Conservation (phyloP, 1,140 invertebrate species). For the Holcopasites calliopsidis region DNA sequence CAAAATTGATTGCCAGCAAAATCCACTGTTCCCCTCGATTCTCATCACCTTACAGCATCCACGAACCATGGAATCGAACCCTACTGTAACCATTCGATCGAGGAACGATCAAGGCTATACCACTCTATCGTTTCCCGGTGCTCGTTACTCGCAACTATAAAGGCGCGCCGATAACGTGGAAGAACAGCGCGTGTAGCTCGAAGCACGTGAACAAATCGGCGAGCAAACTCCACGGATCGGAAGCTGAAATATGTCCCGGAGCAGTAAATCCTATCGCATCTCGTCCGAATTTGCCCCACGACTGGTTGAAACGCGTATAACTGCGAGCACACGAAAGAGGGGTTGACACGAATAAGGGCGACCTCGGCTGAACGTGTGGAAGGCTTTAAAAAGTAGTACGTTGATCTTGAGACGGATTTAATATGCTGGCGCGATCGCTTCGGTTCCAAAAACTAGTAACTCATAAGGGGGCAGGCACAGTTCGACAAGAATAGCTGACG, state of each 20-base stretch:
- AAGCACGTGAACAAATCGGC: slow-evolving; percentile 14
- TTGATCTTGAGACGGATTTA: slow-evolving; percentile 55
- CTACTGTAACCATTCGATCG: neutral
- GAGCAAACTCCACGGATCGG: slow-evolving; percentile 50
- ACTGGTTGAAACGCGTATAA: slow-evolving; percentile 56
- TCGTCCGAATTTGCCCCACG: slow-evolving; percentile 36
- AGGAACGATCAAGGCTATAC: slow-evolving; percentile 6
- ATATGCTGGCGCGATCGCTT: slow-evolving; percentile 58
- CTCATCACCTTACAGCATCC: neutral
- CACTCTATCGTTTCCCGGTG: neutral
- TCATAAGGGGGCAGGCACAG: slow-evolving; percentile 46
- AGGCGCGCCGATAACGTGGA: slow-evolving; percentile 35
- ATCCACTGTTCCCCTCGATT: too few species aligned
- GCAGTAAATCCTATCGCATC: slow-evolving; percentile 63
- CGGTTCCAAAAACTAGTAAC: slow-evolving; percentile 52
- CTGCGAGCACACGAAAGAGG: slow-evolving; percentile 44
- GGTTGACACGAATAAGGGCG: slow-evolving; percentile 44
- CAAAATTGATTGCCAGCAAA: neutral
- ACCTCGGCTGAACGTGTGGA: slow-evolving; percentile 16
- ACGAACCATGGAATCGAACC: neutral
- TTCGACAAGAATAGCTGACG: slow-evolving; percentile 2
- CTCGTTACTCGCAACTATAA: slow-evolving; percentile 36
- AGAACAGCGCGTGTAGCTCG: slow-evolving; percentile 33
- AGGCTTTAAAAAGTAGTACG: slow-evolving; percentile 56
- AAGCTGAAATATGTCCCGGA: slow-evolving; percentile 62